Base-by-base conservation (phyloP, 2,797 vertebrate genomes). In the Benthosema pterotum region DNA sequence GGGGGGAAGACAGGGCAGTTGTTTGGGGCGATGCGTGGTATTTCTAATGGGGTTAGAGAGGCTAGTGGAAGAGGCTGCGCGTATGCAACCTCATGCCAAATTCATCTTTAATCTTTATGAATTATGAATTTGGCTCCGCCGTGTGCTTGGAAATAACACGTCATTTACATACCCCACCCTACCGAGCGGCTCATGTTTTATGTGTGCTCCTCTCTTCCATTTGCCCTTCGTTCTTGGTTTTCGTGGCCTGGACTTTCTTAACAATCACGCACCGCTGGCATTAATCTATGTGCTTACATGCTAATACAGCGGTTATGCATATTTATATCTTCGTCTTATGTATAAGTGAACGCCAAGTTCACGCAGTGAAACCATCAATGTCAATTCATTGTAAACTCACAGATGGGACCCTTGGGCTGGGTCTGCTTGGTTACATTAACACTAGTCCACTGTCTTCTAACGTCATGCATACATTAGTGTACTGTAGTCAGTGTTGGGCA, bases 71-170 rank as follows among this genome's bases (percentile, higher is more conserved):
- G 46, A 42, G 56, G 25, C 57, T 66, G 50, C 22, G 22, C 5
- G 22, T 5, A 25, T 25, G 22, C 57, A 17, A 59, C 71, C 79
- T 90, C 74, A 87, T 88, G 68, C 78, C 67, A 85, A 78, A 88
- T 88, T 86, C 83, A 85, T 85, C 83, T 87, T 88, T 88, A 84
- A 83, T 89, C 79, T 84, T 87, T 78, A 90, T 91, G 86, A 91
- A 91, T 92, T 88, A 91, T 90, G 86, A 91, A 92, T 90, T 63
- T 67, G 72, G 65, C 69, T 78, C 72, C 51, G 71, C 56, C 22
- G 22, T 25, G 22, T 2, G 65, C 60, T 86, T 16, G 32, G 63
- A 61, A 47, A 32, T 69, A 62, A 72, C 67, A 67, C 65, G 2
- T 46, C 77, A 90, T 93, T 92, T 86, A 78, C 86, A 89, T 91